phyloP scores from a whole-genome alignment of 2,113 vertebrate genomes.

The Platichthys flesus region DNA sequence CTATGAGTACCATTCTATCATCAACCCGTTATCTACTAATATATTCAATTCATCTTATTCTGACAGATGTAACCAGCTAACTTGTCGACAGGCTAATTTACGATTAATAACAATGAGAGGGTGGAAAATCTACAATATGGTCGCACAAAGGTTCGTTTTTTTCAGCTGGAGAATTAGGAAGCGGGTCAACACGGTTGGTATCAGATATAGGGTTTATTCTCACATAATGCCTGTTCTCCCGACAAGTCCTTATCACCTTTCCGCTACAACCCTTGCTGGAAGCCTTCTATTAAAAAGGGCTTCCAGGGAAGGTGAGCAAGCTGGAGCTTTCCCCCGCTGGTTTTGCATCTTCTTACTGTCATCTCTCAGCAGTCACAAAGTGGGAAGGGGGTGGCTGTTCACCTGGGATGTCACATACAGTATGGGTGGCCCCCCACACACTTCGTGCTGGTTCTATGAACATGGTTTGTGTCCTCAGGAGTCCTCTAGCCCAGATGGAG shows the following conservation, averaged over 20 bases:
- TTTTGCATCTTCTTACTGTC: slow-evolving; percentile 7
- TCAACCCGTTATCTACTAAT: no score
- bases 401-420: not conserved
- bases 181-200: not conserved
- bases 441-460: slow-evolving; percentile 12
- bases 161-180: no score
- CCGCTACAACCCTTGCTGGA: not conserved
- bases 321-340: slow-evolving; percentile 8
- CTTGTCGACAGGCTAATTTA: no score
- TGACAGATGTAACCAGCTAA: no score
- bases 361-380: not conserved
- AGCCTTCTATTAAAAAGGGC: not conserved
- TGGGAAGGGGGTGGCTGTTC: not conserved
- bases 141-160: not conserved
- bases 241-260: not conserved
- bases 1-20: not conserved
- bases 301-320: slow-evolving; percentile 22
- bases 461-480: slow-evolving; percentile 80
- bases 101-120: not conserved
- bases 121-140: not conserved
- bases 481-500: slow-evolving; percentile 96
- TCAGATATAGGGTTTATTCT: not conserved
- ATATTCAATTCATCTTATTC: no score
- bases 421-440: not conserved
- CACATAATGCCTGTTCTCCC: not conserved